Evolutionary conservation across 2,888 invertebrate species (phyloP).

Genomic region (Andrena marginata): DNA sequence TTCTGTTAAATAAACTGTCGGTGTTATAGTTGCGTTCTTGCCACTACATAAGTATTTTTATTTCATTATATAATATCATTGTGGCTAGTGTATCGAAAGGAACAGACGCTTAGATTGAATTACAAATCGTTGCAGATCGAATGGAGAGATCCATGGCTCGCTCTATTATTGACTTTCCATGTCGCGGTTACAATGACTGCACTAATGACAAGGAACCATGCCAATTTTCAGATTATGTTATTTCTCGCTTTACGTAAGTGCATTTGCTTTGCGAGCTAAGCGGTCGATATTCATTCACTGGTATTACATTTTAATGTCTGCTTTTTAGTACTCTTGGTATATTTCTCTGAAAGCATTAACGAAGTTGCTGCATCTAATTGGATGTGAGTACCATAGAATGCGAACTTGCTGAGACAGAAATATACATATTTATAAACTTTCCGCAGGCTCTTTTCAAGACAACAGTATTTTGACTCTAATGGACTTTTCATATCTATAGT

Average conservation of each 20-base stretch:
- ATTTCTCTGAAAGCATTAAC: constrained; percentile 96
- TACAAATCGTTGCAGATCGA: constrained; percentile 89
- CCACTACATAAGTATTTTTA: not conserved
- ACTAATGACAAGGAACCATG: constrained; percentile 93
- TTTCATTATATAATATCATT: constrained; percentile 13
- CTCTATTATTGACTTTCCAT: constrained; percentile 91
- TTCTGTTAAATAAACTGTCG: not conserved
- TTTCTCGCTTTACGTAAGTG: constrained; percentile 93
- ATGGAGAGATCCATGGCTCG: constrained; percentile 95
- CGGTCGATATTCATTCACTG: not conserved
- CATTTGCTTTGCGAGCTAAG: constrained; percentile 18
- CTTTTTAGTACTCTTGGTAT: constrained; percentile 91
- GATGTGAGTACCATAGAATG: constrained; percentile 85
- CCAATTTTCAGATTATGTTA: constrained; percentile 93
- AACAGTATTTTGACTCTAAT: constrained; percentile 97
- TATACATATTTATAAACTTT: constrained; percentile 14
- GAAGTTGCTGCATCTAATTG: constrained; percentile 95
- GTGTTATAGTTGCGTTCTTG: not conserved
- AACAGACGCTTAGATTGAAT: not conserved
- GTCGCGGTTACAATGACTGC: constrained; percentile 92
- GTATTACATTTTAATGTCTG: not conserved
- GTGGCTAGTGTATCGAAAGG: not conserved
- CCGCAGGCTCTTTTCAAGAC: constrained; percentile 92
- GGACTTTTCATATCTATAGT: constrained; percentile 97
- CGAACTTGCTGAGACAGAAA: not conserved